Evolutionary conservation across 2,888 invertebrate genomes (phyloP), one percentile per base, ranked within the genome.

Genomic region (Drosophila kokeensis): DNA sequence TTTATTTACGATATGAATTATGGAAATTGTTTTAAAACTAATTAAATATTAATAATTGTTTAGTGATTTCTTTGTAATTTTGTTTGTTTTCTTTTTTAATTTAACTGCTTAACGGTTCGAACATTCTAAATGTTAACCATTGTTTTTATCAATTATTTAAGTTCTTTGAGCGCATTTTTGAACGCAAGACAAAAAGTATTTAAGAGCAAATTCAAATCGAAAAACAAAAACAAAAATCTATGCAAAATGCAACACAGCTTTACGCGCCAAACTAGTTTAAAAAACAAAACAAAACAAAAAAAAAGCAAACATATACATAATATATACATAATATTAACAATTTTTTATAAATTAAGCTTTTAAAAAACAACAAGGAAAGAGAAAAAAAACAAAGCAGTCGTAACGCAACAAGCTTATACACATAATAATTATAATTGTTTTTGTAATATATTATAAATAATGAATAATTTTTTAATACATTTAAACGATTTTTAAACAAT

Each of bases 241-340:
- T 74, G 87, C 82, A 85, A 88, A 81, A 82, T 79, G 79, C 79
- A 89, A 87, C 82, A 87, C 87, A 87, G 89, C 89, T 87, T 87
- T 87, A 87, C 69, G 87, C 87, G 89, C 87, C 87, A 87, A 87
- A 89, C 89, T 87, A 87, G 87, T 89, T 83, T 73, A 87, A 87
- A 89, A 81, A 85, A 86, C 73, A 76, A 82, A 50, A 70, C 30
- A 32, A 32, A 32, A 62, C 62, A 50, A 70, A 62, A 64, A 70
- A 64, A 57, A 53, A 68, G 70, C 62, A 58, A 77, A 69, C 45
- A 77, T 54, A 65, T 55, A 67, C 52, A 61, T 48, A 63, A 69
- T 32, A 73, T 70, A 64, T 36, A 65, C 60, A 71, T 65, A 71
- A 62, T 69, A 73, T 59, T 82, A 82, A 77, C 66, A 76, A 76